Evolutionary conservation across 2,113 vertebrate genomes (phyloP).

Genomic region (Rynchops niger): DNA sequence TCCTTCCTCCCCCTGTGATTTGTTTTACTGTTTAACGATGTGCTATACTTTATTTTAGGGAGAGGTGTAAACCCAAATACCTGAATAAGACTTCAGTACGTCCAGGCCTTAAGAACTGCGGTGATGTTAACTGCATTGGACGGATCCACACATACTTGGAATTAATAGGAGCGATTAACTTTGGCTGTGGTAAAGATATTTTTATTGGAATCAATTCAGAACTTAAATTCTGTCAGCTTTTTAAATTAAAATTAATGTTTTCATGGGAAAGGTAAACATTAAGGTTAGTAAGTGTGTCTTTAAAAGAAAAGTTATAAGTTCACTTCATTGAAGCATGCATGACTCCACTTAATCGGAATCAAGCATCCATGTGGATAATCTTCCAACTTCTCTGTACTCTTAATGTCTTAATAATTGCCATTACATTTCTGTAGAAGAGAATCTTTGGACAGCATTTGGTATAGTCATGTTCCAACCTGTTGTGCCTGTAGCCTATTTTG

Average conservation of each 20-base stretch:
- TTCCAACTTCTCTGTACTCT: neutral
- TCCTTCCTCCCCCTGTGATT: fast-evolving
- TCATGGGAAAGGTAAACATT: neutral
- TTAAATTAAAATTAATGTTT: neutral
- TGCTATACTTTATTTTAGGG: slow-evolving; percentile 75
- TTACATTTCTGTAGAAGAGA: neutral
- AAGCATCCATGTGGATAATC: neutral
- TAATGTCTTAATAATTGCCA: neutral
- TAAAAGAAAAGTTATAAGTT: neutral
- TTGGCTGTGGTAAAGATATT: slow-evolving; percentile 86
- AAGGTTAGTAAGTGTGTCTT: neutral
- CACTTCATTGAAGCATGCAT: neutral
- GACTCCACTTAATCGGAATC: neutral
- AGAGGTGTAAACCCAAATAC: slow-evolving; percentile 90
- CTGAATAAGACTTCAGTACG: slow-evolving; percentile 98
- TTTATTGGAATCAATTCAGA: neutral
- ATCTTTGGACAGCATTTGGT: neutral
- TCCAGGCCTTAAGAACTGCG: slow-evolving; percentile 95
- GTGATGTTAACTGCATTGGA: slow-evolving; percentile 98
- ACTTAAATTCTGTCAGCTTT: neutral
- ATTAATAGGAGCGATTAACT: slow-evolving; percentile 95
- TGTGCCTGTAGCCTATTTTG: neutral
- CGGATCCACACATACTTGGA: slow-evolving; percentile 97
- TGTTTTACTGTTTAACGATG: neutral
- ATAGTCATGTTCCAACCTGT: neutral